These are phyloP conservation scores for Nasua narica DNA, from an alignment of 2,797 vertebrate species.

Conservation along the genomic window DNA sequence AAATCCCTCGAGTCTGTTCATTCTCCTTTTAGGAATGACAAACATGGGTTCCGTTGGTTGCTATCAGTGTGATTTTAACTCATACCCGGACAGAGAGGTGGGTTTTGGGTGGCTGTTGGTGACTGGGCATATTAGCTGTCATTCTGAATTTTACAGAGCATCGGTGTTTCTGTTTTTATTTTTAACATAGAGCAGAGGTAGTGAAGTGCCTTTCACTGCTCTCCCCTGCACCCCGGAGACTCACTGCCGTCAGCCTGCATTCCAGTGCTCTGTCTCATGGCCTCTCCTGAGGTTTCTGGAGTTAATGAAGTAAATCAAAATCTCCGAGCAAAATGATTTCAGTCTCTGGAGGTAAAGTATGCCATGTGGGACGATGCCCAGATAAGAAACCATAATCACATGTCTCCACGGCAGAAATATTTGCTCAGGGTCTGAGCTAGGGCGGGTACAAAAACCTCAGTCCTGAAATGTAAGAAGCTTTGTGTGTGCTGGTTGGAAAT, in stretches of 20 bases:
- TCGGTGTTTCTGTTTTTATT: neutral
- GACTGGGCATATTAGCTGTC: neutral
- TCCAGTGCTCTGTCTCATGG: neutral
- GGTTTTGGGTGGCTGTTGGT: neutral
- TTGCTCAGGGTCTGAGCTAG: neutral
- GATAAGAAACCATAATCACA: neutral
- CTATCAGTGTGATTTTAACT: neutral
- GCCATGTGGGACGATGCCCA: neutral
- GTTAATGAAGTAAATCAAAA: conserved; percentile 53
- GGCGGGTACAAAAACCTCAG: neutral
- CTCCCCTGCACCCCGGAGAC: neutral
- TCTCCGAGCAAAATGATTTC: conserved; percentile 19
- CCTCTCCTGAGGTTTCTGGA: conserved; percentile 33
- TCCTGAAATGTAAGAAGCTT: neutral
- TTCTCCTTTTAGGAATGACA: neutral
- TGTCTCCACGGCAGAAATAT: neutral
- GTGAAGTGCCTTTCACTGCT: neutral
- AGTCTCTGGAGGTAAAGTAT: neutral
- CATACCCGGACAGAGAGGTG: neutral
- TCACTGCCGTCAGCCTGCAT: neutral
- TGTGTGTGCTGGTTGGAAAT: neutral
- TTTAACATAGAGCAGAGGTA: neutral
- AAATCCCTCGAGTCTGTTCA: neutral
- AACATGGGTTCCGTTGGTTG: neutral
- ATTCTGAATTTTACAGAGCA: neutral